Base-by-base conservation (phyloP, 2,888 invertebrate genomes). In the Erannis defoliaria region DNA sequence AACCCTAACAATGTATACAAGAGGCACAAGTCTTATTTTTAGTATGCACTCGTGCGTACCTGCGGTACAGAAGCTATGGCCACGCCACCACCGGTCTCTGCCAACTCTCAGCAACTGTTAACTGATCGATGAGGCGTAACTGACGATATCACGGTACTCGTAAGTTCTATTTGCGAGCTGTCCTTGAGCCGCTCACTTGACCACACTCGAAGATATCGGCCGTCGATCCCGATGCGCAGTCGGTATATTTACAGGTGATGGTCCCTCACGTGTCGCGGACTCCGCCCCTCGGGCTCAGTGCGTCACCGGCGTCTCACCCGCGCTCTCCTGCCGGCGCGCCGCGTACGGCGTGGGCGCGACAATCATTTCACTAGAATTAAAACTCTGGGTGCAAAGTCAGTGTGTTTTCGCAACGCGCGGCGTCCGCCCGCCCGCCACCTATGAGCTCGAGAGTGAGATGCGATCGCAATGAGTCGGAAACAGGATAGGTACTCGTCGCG, bases 381-480 rank as follows among this genome's bases (percentile, higher is more conserved):
- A 86, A 84, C 78, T 81, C 70, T 74, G 73, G 74, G 78, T 70
- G 85, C 81, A 82, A n/a, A 78, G 75, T 84, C 88, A 90, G 92
- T 92, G 82, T 88, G 84, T 86, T 85, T 85, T 85, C 74, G 82
- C 80, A 76, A 74, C 73, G 80, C 80, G 86, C 69, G 76, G 78
- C 80, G 85, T 73, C 68, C 85, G 81, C 83, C 71, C 85, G 88
- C 75, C 66, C 67, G 69, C 74, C 70, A 64, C 58, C 60, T 62
- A 64, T 62, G 62, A 66, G 62, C 71, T 77, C 64, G 63, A 49
- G 67, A 59, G 75, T 85, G 85, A 81, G 76, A 86, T 85, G 85
- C 84, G 81, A 81, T 75, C 76, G 75, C 77, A 74, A 93, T 93
- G 93, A 92, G 90, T 85, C 88, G 92, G 56, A 90, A 91, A 71